Evolutionary conservation across 1,140 invertebrate species (phyloP).

Genomic region (Prorops nasuta): DNA sequence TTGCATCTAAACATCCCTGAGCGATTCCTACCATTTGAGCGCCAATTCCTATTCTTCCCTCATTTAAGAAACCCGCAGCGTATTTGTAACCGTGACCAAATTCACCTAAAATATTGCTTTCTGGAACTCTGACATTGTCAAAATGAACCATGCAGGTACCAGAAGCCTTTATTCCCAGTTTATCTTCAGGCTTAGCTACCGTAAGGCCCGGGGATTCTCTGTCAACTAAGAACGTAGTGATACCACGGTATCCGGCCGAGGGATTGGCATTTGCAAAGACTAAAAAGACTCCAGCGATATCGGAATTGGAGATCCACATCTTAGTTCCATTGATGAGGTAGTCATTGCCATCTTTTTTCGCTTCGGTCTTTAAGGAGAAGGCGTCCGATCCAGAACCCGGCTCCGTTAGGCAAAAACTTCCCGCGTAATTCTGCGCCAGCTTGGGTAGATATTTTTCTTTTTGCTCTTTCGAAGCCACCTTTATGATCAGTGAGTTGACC

Average conservation of each 20-base stretch:
- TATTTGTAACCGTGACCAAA: constrained; percentile 94
- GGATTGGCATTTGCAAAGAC: constrained; percentile 90
- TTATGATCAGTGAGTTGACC: constrained; percentile 83
- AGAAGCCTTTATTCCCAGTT: constrained; percentile 86
- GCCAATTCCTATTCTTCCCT: constrained; percentile 92
- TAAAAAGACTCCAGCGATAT: constrained; percentile 83
- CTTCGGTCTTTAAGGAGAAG: constrained; percentile 85
- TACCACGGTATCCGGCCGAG: constrained; percentile 77
- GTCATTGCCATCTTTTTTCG: constrained; percentile 79
- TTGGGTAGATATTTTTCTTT: constrained; percentile 85
- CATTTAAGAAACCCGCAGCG: constrained; percentile 91
- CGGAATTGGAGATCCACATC: constrained; percentile 96
- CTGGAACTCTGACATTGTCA: constrained; percentile 88
- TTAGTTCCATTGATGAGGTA: constrained; percentile 81
- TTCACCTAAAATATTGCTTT: constrained; percentile 77
- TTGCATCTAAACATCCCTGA: constrained; percentile 89
- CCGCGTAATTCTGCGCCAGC: constrained; percentile 74
- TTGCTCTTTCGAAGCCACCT: constrained; percentile 79
- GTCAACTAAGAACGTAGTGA: constrained; percentile 95
- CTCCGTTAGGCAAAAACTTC: constrained; percentile 92
- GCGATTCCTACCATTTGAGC: constrained; percentile 95
- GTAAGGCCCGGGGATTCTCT: constrained; percentile 83
- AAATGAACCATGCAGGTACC: constrained; percentile 91
- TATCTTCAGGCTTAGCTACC: constrained; percentile 91
- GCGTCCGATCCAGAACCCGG: constrained; percentile 83